phyloP scores from a whole-genome alignment of 2,888 invertebrate species.

The Drosophila neoperkinsi region DNA sequence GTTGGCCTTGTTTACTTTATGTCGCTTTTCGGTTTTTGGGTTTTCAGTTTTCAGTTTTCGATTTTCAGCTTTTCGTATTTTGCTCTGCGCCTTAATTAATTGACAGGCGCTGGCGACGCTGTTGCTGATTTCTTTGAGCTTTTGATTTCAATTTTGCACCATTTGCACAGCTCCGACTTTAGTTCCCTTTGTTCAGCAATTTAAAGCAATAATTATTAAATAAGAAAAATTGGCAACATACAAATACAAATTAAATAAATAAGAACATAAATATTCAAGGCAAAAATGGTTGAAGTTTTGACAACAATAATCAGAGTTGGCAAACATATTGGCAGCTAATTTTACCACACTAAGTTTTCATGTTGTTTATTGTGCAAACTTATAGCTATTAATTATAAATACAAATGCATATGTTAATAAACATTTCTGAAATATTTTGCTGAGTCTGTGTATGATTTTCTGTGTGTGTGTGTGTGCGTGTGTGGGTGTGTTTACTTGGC shows the following conservation, averaged over 20 bases:
- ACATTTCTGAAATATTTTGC: constrained; percentile 16
- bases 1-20: constrained; percentile 64
- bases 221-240: neutral
- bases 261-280: neutral
- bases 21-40: constrained; percentile 38
- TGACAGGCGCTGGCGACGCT: constrained; percentile 63
- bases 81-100: constrained; percentile 71
- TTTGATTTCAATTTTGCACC: constrained; percentile 44
- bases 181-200: constrained; percentile 38
- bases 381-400: constrained; percentile 20
- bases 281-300: neutral
- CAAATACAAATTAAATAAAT: neutral
- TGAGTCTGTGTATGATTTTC: neutral
- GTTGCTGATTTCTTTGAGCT: constrained; percentile 53
- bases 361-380: constrained; percentile 3
- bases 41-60: constrained; percentile 12
- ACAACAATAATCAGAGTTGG: neutral
- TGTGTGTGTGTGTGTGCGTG: constrained; percentile 5
- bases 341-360: constrained; percentile 5
- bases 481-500: constrained; percentile 24
- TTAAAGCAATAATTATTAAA: neutral
- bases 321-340: neutral
- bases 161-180: constrained; percentile 20
- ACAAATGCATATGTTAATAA: constrained; percentile 24
- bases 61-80: constrained; percentile 46